These are phyloP conservation scores for Reinhardtius hippoglossoides DNA, from an alignment of 2,113 vertebrate species.

Conservation along the genomic window DNA sequence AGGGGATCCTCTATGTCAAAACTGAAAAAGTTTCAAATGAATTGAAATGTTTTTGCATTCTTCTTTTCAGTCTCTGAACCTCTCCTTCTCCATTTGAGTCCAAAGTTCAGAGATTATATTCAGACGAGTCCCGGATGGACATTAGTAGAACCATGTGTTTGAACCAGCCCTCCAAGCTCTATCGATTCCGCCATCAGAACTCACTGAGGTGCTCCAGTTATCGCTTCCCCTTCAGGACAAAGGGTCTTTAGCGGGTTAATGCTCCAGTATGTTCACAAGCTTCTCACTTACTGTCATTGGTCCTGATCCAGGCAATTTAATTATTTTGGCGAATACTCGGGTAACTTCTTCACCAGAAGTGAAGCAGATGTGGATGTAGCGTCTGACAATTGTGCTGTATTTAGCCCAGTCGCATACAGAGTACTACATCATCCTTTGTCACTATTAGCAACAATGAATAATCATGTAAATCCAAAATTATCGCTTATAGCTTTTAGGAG, in stretches of 20 bases:
- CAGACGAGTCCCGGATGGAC: conserved; percentile 73
- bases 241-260: neutral
- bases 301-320: too few species aligned
- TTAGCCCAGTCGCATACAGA: neutral
- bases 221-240: conserved; percentile 38
- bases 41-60: conserved; percentile 16
- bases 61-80: conserved; percentile 12
- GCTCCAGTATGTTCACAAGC: neutral
- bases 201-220: conserved; percentile 49
- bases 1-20: conserved; percentile 23
- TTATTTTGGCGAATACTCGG: neutral
- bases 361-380: conserved; percentile 1
- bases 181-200: conserved; percentile 56
- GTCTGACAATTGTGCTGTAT: neutral
- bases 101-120: conserved; percentile 65
- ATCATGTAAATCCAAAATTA: neutral
- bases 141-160: conserved; percentile 67
- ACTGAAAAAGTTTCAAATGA: conserved; percentile 10
- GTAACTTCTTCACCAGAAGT: neutral
- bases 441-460: neutral
- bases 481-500: neutral
- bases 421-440: too few species aligned
- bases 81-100: conserved; percentile 52
- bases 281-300: neutral
- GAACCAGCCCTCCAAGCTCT: conserved; percentile 45